Conservation (phyloP, 2,113 vertebrate species). For the Columbina picui region DNA sequence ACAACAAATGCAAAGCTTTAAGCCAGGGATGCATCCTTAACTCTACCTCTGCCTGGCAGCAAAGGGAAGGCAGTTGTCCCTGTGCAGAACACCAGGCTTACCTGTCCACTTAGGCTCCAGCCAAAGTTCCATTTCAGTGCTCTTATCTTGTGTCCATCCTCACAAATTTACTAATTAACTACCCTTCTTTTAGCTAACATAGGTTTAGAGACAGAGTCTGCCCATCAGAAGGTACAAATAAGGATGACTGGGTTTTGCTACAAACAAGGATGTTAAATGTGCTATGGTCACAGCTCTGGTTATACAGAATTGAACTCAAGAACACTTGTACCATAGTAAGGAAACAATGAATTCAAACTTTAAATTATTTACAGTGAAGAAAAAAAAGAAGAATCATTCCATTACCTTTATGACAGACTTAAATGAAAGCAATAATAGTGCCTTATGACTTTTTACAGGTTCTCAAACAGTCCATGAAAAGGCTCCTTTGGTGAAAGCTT, state of each 20-base stretch:
- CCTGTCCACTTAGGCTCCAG: not conserved
- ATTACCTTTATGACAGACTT: not conserved
- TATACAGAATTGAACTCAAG: not conserved
- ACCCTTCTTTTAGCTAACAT: not conserved
- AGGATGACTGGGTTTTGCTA: not conserved
- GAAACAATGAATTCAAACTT: not conserved
- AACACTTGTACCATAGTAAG: not conserved
- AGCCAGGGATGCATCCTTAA: not conserved
- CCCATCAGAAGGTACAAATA: not conserved
- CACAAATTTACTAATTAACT: not conserved
- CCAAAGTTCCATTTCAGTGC: not conserved
- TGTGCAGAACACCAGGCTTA: not conserved
- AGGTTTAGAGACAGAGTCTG: not conserved
- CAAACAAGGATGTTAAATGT: not conserved
- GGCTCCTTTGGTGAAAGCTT: slow-evolving; percentile 79
- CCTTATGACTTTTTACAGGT: slow-evolving; percentile 69
- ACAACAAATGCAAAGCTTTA: not conserved
- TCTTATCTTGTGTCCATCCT: not conserved
- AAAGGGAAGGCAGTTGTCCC: not conserved
- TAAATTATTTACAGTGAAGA: not conserved
- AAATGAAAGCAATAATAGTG: slow-evolving; percentile 24
- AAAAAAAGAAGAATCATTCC: not conserved
- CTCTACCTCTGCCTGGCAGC: not conserved
- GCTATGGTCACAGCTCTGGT: not conserved
- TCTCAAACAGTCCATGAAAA: slow-evolving; percentile 81